A percentile compares a stretch with the other conserved stretches of the same genome.
These are phyloP conservation scores for Drosophila mimica DNA, from an alignment of 2,888 invertebrate genomes.

Conservation along the genomic window DNA sequence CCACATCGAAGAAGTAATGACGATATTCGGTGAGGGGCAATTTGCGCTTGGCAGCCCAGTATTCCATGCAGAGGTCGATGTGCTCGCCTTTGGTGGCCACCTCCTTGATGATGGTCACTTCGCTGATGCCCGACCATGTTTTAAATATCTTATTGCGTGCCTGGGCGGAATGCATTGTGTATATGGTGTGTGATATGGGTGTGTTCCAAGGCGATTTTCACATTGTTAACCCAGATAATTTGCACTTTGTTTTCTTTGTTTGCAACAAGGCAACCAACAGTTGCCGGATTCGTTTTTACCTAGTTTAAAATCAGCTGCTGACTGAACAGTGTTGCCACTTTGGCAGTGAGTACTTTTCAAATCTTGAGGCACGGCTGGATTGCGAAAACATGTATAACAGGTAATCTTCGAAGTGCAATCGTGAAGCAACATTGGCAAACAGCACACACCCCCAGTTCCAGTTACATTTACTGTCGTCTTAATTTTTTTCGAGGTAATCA, in stretches of 20 bases:
- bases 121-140: slow-evolving; percentile 83
- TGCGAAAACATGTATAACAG: background rate
- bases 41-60: slow-evolving; percentile 78
- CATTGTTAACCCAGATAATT: slow-evolving; percentile 32
- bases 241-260: slow-evolving; percentile 35
- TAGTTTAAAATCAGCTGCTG: slow-evolving; percentile 29
- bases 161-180: slow-evolving; percentile 65
- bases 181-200: slow-evolving; percentile 13
- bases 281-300: slow-evolving; percentile 18
- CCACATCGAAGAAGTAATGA: slow-evolving; percentile 82
- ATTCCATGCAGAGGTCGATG: slow-evolving; percentile 82
- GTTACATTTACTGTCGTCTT: background rate
- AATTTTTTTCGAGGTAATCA: background rate
- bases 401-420: background rate
- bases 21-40: slow-evolving; percentile 70
- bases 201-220: slow-evolving; percentile 27
- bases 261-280: slow-evolving; percentile 29
- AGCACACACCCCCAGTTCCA: background rate
- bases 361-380: slow-evolving; percentile 3
- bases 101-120: slow-evolving; percentile 82
- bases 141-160: slow-evolving; percentile 82
- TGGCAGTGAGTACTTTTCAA: slow-evolving; percentile 14
- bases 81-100: slow-evolving; percentile 85
- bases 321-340: slow-evolving; percentile 32
- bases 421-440: background rate